phyloP scores from a whole-genome alignment of 92 coral and sea anemone genomes.

The Pocillopora meandrina region DNA sequence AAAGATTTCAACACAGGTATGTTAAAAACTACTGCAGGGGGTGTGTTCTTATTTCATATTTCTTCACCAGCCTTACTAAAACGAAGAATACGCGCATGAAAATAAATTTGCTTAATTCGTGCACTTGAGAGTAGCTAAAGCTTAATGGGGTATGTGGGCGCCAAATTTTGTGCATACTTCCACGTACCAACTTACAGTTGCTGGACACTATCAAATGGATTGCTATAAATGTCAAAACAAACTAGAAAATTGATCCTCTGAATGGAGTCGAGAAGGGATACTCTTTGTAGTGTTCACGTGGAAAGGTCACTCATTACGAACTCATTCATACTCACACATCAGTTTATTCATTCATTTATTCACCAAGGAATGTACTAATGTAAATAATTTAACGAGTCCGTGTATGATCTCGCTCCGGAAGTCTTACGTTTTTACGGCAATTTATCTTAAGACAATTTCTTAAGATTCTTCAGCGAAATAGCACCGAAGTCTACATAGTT shows the following conservation, averaged over 20 bases:
- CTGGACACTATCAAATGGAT: conserved; percentile 10
- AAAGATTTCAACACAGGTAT: conserved; percentile 22
- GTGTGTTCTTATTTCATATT: not conserved
- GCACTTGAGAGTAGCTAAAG: not conserved
- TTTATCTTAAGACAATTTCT: not conserved
- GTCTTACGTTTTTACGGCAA: not conserved
- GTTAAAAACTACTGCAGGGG: not conserved
- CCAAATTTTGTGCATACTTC: conserved; percentile 25
- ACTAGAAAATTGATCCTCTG: not conserved
- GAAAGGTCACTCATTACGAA: not conserved
- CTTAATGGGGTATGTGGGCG: not conserved
- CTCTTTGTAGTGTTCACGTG: not conserved
- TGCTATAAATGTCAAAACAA: not conserved
- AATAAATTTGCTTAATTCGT: not conserved
- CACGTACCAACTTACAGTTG: conserved; percentile 17
- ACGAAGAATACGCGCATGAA: no score
- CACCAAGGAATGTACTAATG: conserved; percentile 13
- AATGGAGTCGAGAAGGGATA: no score
- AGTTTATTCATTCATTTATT: conserved; percentile 19
- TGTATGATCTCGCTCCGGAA: conserved; percentile 16
- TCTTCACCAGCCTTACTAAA: not conserved
- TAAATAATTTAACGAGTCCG: not conserved
- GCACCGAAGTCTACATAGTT: no score
- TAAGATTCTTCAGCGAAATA: not conserved
- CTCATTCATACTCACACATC: not conserved